Evolutionary conservation across 2,797 vertebrate species (phyloP).

Genomic region (Catharus ustulatus): DNA sequence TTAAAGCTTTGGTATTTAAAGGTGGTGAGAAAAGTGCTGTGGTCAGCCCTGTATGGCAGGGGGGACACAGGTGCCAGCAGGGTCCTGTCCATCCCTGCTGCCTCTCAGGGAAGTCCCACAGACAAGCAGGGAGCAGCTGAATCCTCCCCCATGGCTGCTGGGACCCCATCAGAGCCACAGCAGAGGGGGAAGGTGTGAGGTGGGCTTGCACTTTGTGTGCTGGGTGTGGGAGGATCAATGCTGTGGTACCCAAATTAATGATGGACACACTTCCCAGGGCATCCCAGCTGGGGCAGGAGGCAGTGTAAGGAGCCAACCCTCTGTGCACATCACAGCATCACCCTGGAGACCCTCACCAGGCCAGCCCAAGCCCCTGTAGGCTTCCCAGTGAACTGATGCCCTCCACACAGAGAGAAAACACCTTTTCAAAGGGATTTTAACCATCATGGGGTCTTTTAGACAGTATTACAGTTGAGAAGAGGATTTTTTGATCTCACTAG

Average conservation of each 20-base stretch:
- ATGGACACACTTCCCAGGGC: not conserved
- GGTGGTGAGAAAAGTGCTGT: accelerated
- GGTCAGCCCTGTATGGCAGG: accelerated
- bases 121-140: not conserved
- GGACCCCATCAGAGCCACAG: accelerated
- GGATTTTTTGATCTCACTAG: not conserved
- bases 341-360: not conserved
- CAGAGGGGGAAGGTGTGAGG: not conserved
- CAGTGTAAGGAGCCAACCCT: not conserved
- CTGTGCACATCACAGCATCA: not conserved
- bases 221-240: not conserved
- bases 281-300: not conserved
- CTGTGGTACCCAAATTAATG: not conserved
- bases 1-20: not conserved
- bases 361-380: not conserved
- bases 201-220: not conserved
- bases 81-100: not conserved
- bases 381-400: not conserved
- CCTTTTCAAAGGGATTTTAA: not conserved
- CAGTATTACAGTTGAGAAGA: not conserved
- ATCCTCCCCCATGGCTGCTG: not conserved
- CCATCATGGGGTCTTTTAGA: not conserved
- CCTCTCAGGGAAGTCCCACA: accelerated
- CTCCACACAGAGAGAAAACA: not conserved
- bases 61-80: not conserved